Evolutionary conservation across 1,140 invertebrate species (phyloP).

Genomic region (Melitaea cinxia): DNA sequence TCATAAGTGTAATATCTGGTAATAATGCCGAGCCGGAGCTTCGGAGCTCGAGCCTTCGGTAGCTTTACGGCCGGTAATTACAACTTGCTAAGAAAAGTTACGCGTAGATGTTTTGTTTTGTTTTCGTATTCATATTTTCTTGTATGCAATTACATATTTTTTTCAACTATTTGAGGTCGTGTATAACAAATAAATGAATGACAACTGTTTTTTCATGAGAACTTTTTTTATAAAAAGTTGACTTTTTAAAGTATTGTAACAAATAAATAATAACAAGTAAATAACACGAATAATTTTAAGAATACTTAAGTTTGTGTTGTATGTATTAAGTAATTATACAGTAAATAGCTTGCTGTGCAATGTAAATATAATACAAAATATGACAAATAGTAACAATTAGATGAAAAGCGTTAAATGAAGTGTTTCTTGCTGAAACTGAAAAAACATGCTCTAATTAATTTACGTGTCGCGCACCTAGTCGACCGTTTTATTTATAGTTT

Average conservation of each 20-base stretch:
- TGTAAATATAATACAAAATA: slow-evolving; percentile 28
- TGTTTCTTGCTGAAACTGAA: slow-evolving; percentile 51
- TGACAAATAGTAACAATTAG: slow-evolving; percentile 48
- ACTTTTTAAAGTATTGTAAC: no score
- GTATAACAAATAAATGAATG: no score
- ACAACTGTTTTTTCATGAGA: no score
- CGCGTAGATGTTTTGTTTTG: neutral
- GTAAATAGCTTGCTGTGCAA: neutral
- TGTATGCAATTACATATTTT: no score
- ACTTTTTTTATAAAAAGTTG: no score
- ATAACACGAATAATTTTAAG: no score
- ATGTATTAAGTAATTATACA: no score
- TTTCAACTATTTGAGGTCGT: no score
- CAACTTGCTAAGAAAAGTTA: slow-evolving; percentile 28
- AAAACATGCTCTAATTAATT: slow-evolving; percentile 59
- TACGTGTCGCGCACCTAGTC: slow-evolving; percentile 44
- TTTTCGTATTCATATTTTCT: neutral
- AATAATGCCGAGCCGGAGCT: slow-evolving; percentile 55
- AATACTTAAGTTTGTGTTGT: no score
- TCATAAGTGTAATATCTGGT: slow-evolving; percentile 78
- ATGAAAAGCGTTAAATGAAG: slow-evolving; percentile 44
- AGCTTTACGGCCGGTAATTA: slow-evolving; percentile 42
- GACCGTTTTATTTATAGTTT: slow-evolving; percentile 45
- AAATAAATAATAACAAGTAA: no score
- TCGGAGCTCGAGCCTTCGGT: slow-evolving; percentile 36